These are phyloP conservation scores for Drosophila colorata DNA, from an alignment of 2,888 invertebrate species.

Conservation along the genomic window DNA sequence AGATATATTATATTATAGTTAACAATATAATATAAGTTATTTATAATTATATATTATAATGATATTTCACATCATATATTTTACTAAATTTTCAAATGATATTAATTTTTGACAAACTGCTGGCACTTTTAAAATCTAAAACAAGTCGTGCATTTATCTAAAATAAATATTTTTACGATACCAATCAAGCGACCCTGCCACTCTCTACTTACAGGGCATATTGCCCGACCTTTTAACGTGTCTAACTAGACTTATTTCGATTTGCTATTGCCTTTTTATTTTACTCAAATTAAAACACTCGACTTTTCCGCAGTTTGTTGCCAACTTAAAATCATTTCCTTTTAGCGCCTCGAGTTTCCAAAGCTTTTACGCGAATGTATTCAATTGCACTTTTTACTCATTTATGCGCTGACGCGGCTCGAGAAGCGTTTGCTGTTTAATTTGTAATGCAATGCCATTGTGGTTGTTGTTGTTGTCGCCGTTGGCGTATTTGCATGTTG, in stretches of 20 bases:
- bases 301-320: conserved; percentile 20
- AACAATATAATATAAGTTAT: no score
- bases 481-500: conserved; percentile 47
- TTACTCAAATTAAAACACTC: background rate
- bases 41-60: no score
- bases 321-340: conserved; percentile 30
- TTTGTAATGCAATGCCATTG: conserved; percentile 18
- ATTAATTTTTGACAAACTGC: no score
- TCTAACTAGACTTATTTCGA: conserved; percentile 17
- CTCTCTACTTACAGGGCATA: background rate
- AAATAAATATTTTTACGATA: no score
- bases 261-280: conserved; percentile 19
- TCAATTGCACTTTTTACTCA: conserved; percentile 48
- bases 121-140: no score
- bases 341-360: conserved; percentile 12
- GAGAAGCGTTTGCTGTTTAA: conserved; percentile 40
- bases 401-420: conserved; percentile 7
- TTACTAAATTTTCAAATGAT: no score
- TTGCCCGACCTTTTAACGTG: conserved; percentile 4
- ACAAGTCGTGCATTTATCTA: no score
- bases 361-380: conserved; percentile 23
- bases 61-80: no score
- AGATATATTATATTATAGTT: no score
- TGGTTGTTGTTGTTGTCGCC: conserved; percentile 14
- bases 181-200: background rate